Evolutionary conservation across 2,113 vertebrate species (phyloP), one percentile per base, ranked within the genome.

Genomic region (Struthidea cinerea): DNA sequence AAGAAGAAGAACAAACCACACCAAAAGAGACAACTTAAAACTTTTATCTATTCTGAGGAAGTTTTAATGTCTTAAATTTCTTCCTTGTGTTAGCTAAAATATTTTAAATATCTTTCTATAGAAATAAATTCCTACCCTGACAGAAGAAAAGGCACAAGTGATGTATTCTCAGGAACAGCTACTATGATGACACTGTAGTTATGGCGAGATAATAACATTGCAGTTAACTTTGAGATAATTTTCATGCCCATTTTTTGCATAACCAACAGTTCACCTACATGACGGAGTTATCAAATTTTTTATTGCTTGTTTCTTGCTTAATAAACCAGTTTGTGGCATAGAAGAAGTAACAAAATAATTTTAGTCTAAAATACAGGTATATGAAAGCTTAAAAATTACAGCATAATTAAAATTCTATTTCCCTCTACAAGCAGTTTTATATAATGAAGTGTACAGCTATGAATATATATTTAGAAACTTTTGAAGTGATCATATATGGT

Each of bases 1-100:
- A 10, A 28, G 6, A 26, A 16, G 0, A 2, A n/a, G 18, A 33
- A 49, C 3, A 22, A 39, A 9, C 0, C 5, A 50, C 9, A 5
- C 18, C 8, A 18, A 84, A 82, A 61, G 7, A 63, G 53, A 63
- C 5, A 84, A 57, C 21, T 27, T 63, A 10, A 79, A 64, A 65
- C 17, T 73, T 65, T 56, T 52, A 3, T 59, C 7, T 56, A 3
- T 69, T 80, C 42, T 52, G 17, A 49, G 61, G 18, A 50, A 46
- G 14, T 53, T 80, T 80, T 57, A 49, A 61, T 57, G 12, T 63
- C 27, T 80, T 60, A 79, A 87, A 35, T 89, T 61, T 70, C 16
- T 83, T 61, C n/a, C 53, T 77, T 35, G 2, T 52, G 19, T 55
- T 80, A 87, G 16, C 55, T 94, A 44, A 69, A 83, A 28, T 56